A percentile compares a stretch with the other conserved stretches of the same genome.
These are phyloP conservation scores for Epizoanthus stellaris DNA, from an alignment of 92 coral and sea anemone species.

Conservation along the genomic window DNA sequence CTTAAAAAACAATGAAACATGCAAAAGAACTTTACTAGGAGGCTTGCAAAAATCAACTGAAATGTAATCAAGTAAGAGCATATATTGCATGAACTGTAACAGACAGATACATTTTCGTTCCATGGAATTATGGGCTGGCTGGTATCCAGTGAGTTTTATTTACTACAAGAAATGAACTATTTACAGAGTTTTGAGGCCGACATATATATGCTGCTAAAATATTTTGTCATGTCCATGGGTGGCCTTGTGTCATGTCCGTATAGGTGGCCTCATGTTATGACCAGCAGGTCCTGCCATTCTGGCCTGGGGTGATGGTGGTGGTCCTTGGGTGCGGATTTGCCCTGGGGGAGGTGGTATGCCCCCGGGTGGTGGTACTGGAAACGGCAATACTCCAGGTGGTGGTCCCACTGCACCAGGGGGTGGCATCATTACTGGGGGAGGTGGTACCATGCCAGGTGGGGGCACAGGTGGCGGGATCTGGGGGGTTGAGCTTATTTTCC, in stretches of 20 bases:
- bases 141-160: no score
- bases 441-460: constrained; percentile 89
- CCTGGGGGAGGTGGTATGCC: constrained; percentile 90
- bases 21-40: no score
- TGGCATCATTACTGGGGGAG: constrained; percentile 96
- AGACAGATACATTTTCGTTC: no score
- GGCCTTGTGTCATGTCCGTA: constrained; percentile 33
- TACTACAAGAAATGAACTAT: no score
- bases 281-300: constrained; percentile 49
- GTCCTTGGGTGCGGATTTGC: constrained; percentile 74
- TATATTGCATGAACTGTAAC: no score
- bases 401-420: constrained; percentile 88
- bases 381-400: constrained; percentile 92
- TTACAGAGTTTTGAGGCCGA: no score
- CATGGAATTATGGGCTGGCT: no score
- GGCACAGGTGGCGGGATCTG: constrained; percentile 70
- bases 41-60: no score
- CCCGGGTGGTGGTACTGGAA: constrained; percentile 93
- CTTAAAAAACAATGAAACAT: no score
- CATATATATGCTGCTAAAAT: background rate
- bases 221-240: background rate
- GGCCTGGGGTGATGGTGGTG: constrained; percentile 33
- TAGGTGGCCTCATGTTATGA: constrained; percentile 45
- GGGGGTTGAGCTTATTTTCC: constrained; percentile 63
- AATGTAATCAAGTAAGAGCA: no score